A percentile compares a stretch with the other conserved stretches of the same genome.
phyloP scores from a whole-genome alignment of 2,113 vertebrate genomes.

The Octodon degus region DNA sequence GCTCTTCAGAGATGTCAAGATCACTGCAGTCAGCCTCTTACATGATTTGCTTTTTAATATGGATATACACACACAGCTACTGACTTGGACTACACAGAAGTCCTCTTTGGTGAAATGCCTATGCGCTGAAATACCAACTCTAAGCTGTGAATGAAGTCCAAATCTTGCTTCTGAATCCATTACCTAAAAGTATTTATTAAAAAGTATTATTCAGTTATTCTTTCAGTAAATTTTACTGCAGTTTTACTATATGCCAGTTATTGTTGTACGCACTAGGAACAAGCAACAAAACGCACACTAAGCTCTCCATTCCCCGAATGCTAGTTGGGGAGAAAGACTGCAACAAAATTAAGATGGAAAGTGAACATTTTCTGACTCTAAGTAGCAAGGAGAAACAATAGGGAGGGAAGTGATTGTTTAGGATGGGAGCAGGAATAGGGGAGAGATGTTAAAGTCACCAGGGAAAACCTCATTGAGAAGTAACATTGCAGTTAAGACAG shows the following conservation, averaged over 20 bases:
- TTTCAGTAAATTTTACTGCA: background rate
- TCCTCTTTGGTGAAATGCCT: constrained; percentile 12
- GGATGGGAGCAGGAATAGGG: background rate
- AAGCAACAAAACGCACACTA: background rate
- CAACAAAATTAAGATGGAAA: background rate
- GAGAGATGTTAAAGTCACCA: background rate
- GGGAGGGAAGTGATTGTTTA: background rate
- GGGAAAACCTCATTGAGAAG: background rate
- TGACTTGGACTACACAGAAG: background rate
- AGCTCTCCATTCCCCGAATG: background rate
- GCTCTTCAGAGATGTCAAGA: background rate
- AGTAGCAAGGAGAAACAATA: background rate
- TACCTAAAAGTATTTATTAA: background rate
- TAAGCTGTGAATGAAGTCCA: background rate
- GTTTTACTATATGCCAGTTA: background rate
- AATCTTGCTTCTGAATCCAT: constrained; percentile 22
- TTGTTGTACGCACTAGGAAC: background rate
- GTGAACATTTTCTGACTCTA: background rate
- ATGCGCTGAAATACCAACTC: constrained; percentile 8
- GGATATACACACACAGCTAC: background rate
- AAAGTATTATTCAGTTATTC: background rate
- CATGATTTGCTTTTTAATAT: background rate
- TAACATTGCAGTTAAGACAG: background rate
- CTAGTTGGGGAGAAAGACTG: background rate
- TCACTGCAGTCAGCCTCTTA: background rate